These are phyloP conservation scores for Zootermopsis nevadensis DNA, from an alignment of 2,888 invertebrate species.

Conservation along the genomic window DNA sequence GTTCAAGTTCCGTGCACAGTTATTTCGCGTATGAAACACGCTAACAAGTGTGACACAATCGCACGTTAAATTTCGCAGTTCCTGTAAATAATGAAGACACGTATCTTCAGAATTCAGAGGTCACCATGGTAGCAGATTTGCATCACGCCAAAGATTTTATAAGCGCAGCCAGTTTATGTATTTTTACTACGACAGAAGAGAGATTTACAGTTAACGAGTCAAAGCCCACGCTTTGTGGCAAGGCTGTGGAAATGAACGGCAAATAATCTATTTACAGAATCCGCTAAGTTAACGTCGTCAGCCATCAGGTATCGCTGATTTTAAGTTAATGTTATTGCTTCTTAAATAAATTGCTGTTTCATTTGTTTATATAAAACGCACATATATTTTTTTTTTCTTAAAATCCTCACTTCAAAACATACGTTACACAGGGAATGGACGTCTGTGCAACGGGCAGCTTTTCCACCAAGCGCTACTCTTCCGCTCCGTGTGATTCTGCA, in stretches of 20 bases:
- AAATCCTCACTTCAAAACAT: not conserved
- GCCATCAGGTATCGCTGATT: not conserved
- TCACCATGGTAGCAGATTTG: not conserved
- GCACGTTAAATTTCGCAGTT: too few relatives aligned
- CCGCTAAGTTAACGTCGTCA: not conserved
- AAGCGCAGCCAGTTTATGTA: not conserved
- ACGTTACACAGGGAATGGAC: not conserved
- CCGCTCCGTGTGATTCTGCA: too few relatives aligned
- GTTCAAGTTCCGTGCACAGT: too few relatives aligned
- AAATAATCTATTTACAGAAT: not conserved
- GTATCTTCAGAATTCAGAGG: not conserved
- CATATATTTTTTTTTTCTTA: not conserved
- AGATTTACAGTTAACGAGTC: not conserved
- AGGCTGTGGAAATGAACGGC: not conserved
- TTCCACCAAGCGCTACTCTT: too few relatives aligned
- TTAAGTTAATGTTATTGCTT: not conserved
- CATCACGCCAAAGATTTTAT: not conserved
- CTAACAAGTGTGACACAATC: too few relatives aligned
- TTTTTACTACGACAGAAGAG: not conserved
- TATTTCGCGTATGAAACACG: too few relatives aligned
- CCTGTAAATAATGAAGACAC: too few relatives aligned
- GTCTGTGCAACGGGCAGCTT: too few relatives aligned
- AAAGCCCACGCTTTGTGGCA: not conserved
- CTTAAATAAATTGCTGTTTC: not conserved
- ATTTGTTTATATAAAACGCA: not conserved